Percentiles rank a stretch among this genome's conserved stretches.
Conservation (phyloP, 2,113 vertebrate species). For the Isurus oxyrinchus region DNA sequence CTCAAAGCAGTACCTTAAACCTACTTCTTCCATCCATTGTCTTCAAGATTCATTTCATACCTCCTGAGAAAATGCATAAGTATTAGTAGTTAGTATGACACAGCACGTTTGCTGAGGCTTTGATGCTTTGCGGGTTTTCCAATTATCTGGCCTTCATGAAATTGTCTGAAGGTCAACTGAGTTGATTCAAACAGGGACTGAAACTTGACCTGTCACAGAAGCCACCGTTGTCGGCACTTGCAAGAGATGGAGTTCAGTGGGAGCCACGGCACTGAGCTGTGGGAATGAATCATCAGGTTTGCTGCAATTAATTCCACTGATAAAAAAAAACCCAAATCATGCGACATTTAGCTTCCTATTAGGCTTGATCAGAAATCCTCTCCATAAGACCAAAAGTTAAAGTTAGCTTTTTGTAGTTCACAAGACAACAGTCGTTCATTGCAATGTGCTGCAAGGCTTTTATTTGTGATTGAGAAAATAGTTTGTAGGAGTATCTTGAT, state of each 20-base stretch:
- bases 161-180: slow-evolving; percentile 36
- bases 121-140: neutral
- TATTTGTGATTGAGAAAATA: neutral
- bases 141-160: neutral
- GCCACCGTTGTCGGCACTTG: slow-evolving; percentile 24
- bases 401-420: neutral
- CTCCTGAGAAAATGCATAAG: neutral
- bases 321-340: slow-evolving; percentile 39
- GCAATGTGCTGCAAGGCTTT: neutral
- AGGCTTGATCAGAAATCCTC: neutral
- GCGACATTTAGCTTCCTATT: neutral
- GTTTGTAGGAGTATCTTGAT: neutral
- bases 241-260: slow-evolving; percentile 5
- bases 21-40: neutral
- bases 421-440: neutral
- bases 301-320: slow-evolving; percentile 43
- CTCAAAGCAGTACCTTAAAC: neutral
- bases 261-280: neutral
- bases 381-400: neutral
- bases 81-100: slow-evolving; percentile 1
- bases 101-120: neutral
- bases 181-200: slow-evolving; percentile 11
- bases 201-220: slow-evolving; percentile 23
- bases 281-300: slow-evolving; percentile 45
- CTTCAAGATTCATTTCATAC: slow-evolving; percentile 17